Evolutionary conservation across 2,797 vertebrate species (phyloP).

Genomic region (Salarias fasciatus): DNA sequence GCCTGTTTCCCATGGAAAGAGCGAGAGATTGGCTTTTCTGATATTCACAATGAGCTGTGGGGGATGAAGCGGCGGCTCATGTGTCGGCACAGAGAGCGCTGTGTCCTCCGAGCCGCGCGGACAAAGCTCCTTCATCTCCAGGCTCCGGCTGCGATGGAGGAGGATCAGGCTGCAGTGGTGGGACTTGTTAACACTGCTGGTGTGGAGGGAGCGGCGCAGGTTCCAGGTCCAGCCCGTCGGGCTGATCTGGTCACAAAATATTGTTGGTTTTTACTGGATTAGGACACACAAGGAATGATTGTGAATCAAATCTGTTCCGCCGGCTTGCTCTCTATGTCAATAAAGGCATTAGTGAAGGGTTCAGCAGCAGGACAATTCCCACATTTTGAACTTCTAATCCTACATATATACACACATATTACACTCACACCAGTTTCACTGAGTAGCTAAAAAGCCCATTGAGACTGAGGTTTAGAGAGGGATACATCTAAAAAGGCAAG

Average conservation of each 20-base stretch:
- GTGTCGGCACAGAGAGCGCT: conserved; percentile 56
- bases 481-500: no score
- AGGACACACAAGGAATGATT: conserved; percentile 42
- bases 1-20: conserved; percentile 59
- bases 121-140: conserved; percentile 56
- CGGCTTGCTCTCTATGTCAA: conserved; percentile 2
- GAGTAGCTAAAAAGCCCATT: conserved; percentile 3
- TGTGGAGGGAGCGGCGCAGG: conserved; percentile 11
- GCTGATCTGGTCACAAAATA: conserved; percentile 48
- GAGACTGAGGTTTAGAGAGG: neutral
- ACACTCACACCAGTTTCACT: conserved; percentile 25
- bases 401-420: conserved; percentile 12
- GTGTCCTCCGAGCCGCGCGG: conserved; percentile 56
- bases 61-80: conserved; percentile 59
- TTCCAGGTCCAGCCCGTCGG: conserved; percentile 27
- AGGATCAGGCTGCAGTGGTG: conserved; percentile 40
- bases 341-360: conserved; percentile 12
- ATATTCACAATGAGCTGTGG: conserved; percentile 58
- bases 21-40: conserved; percentile 35
- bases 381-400: conserved; percentile 22
- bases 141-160: conserved; percentile 16
- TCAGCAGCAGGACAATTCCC: conserved; percentile 37
- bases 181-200: conserved; percentile 50
- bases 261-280: conserved; percentile 52
- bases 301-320: conserved; percentile 39